Conservation (phyloP, 2,113 vertebrate genomes). For the Alligator mississippiensis region DNA sequence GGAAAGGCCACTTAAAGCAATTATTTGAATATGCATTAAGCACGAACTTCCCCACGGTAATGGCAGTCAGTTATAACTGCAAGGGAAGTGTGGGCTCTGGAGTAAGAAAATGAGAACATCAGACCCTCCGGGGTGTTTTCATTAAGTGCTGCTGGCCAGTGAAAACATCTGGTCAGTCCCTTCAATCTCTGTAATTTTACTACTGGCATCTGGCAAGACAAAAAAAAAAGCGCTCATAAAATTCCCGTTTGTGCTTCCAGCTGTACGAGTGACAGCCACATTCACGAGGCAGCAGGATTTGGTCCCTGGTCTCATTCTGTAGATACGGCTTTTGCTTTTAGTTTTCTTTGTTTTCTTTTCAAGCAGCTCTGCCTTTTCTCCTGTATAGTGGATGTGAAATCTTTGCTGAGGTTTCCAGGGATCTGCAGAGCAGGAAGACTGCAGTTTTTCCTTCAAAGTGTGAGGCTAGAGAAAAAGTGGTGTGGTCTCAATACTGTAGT, state of each 20-base stretch:
- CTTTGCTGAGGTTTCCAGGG: not conserved
- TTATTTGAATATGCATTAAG: not conserved
- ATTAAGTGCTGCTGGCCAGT: not conserved
- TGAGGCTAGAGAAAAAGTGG: not conserved
- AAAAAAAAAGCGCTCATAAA: not conserved
- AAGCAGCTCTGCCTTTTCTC: not conserved
- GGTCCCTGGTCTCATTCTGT: no score
- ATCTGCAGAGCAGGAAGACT: not conserved
- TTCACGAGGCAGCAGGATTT: no score
- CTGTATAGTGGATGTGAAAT: not conserved
- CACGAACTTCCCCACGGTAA: not conserved
- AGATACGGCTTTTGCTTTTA: no score
- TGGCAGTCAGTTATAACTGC: not conserved
- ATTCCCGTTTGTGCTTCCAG: not conserved
- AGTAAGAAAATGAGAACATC: not conserved
- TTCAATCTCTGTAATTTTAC: slow-evolving; percentile 18
- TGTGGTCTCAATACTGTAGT: not conserved
- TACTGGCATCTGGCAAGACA: slow-evolving; percentile 3
- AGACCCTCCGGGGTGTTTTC: rapidly evolving
- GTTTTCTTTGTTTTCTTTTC: no score
- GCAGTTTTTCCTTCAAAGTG: not conserved
- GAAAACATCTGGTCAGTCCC: not conserved
- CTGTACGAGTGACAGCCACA: not conserved
- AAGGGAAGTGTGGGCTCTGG: not conserved
- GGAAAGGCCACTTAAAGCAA: rapidly evolving